Base-by-base conservation (phyloP, 1,140 invertebrate genomes). In the Macrocentrus cingulum region DNA sequence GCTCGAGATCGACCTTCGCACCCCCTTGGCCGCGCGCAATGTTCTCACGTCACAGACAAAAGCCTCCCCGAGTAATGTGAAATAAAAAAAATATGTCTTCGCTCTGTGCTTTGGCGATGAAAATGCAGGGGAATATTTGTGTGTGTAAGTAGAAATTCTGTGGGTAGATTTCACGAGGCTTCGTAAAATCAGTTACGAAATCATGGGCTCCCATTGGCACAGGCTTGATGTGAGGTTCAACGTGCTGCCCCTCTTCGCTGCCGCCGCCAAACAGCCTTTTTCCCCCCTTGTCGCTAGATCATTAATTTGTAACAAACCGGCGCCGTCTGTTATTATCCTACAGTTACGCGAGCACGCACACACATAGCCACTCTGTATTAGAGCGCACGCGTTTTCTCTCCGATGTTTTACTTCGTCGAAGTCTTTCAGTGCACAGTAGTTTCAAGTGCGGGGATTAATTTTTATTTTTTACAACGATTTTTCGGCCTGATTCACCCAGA, bases 271-370 rank as follows among this genome's bases (percentile, higher is more conserved):
- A n/a, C n/a, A n/a, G n/a, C 19, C 11, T 34, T 11, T 25, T 37
- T 37, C 39, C 60, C 59, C 62, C 64, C 65, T 55, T 62, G 60
- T 61, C 54, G 56, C 59, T 65, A 66, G 69, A 70, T 75, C 71
- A 75, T 75, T 75, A 75, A 75, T 75, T 75, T 72, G 66, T 74
- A 74, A 75, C 70, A 67, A 75, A 74, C 69, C 60, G 62, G 69
- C 66, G 66, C 67, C 69, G 70, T 58, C 67, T 72, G 65, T 70
- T 72, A 72, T 71, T 74, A 72, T 69, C 65, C 59, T 70, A 69
- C 64, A 60, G 64, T 72, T 72, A 71, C 63, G 64, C 66, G 72
- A 70, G 68, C 65, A 67, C 65, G 44, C 44, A 46, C 20, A 46
- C 44, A n/a, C n/a, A n/a, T n/a, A n/a, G n/a, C n/a, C n/a, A n/a